These are phyloP conservation scores for Junonia oenone DNA, from an alignment of 2,888 invertebrate species.

Conservation along the genomic window DNA sequence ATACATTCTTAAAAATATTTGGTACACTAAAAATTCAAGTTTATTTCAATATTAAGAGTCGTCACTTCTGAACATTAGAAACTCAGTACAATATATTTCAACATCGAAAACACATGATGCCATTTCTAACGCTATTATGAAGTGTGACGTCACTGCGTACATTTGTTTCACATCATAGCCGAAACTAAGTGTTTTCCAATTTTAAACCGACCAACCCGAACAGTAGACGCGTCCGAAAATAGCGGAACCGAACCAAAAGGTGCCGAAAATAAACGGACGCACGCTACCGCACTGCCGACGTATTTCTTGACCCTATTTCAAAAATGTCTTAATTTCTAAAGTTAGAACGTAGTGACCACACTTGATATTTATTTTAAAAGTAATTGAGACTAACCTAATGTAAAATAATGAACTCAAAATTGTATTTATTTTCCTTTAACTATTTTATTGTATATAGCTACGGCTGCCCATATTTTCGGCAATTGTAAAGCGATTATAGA, in stretches of 20 bases:
- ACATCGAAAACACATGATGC: background rate
- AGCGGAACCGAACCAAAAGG: constrained; percentile 44
- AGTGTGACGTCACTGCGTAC: constrained; percentile 34
- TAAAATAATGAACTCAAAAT: too few relatives aligned
- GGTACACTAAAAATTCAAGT: too few relatives aligned
- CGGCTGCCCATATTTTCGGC: too few relatives aligned
- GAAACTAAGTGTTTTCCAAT: constrained; percentile 49
- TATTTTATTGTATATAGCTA: too few relatives aligned
- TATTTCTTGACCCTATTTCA: constrained; percentile 75
- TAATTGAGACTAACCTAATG: too few relatives aligned
- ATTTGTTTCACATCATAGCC: constrained; percentile 68
- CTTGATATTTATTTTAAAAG: too few relatives aligned
- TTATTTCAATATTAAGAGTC: too few relatives aligned
- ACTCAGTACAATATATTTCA: background rate
- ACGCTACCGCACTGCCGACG: constrained; percentile 53
- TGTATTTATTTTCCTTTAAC: too few relatives aligned
- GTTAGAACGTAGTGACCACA: constrained; percentile 29
- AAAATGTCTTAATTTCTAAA: constrained; percentile 50
- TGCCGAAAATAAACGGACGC: constrained; percentile 61
- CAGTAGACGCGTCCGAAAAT: constrained; percentile 42
- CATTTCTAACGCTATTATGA: background rate
- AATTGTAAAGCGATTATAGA: too few relatives aligned
- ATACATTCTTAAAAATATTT: too few relatives aligned
- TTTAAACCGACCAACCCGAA: constrained; percentile 54
- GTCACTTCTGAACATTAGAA: too few relatives aligned